Evolutionary conservation across 2,797 vertebrate species (phyloP), one percentile per base, ranked within the genome.

Genomic region (Tragopan temminckii): DNA sequence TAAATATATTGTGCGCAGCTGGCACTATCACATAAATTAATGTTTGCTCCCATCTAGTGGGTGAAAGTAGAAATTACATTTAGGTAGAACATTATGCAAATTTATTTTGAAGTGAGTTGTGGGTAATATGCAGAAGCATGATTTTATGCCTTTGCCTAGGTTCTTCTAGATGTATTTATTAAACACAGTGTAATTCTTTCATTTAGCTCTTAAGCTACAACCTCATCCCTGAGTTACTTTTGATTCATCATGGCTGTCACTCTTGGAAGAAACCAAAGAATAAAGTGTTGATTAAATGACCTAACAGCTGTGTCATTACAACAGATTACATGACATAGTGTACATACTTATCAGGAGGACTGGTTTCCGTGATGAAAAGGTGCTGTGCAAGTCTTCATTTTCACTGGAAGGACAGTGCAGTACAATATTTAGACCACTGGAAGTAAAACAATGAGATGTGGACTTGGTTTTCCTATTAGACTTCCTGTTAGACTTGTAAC

Each of bases 1-100:
- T 33, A 10, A 33, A 11, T 70, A 38, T 8, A 11, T 25, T 5
- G 36, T 24, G 25, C 82, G 24, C 15, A 43, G 33, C 62, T 90
- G 86, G 59, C 66, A 81, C 1, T 0, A 7, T 4, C 31, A 25
- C 74, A 95, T 91, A 93, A 87, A 93, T 96, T 97, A 96, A 95
- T 38, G 90, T 96, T 89, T 97, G 96, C 95, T 95, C 77, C 97
- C 97, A 97, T 93, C 97, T 97, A 95, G 97, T 93, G 97, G 97
- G 80, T 29, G 78, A 79, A 90, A 89, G 91, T 16, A 88, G 61
- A 89, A 91, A 96, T 31, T 50, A 40, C 86, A 25, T 4, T 5
- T 4, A 64, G 46, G n/a, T n/a, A 24, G 53, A 48, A 18, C 12
- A 31, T 63, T 40, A 75, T 72, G 86, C 42, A 92, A 94, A 93